Base-by-base conservation (phyloP, 2,113 vertebrate species). In the Protobothrops mucrosquamatus region DNA sequence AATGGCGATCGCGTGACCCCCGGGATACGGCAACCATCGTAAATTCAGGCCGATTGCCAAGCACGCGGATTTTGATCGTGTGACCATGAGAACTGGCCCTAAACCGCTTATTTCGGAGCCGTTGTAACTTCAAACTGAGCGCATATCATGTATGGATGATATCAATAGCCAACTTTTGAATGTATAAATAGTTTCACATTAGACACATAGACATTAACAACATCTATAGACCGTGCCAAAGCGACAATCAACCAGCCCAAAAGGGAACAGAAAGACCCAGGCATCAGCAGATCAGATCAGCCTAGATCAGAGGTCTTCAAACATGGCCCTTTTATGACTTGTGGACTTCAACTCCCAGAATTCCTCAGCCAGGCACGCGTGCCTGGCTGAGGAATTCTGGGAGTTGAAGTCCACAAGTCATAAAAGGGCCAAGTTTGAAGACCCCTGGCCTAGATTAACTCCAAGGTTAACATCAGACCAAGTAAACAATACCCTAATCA, bases 1-100 rank as follows among this genome's bases (percentile, higher is more conserved):
- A 56, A 61, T 61, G 59, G 26, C 9, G 0, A 61, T 61, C 10
- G 9, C 0, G 3, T 61, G 59, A 29, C 10, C 61, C 46, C 61
- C 11, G 1, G 26, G 10, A 64, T 64, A 11, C 26, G 1, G 4
- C 1, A 64, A 64, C 61, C 1, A 0, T 64, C 1, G 1, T 64
- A 29, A 29, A 64, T 64, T 26, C 59, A 29, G 1, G 2, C 26
- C 3, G 0, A 11, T 64, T 64, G 26, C 26, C 61, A 12, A 64
- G 3, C 0, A 8, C 10, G 10, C 1, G 4, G 2, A 64, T 29
- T 29, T 0, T 12, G 61, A 64, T 64, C 26, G 4, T 64, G 26
- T 64, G 59, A 64, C 26, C 26, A 20, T 6, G 3, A 14, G 10
- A 26, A 64, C 61, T 64, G 61, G 26, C 61, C 26, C 0, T 29